Base-by-base conservation (phyloP, 1,140 invertebrate genomes). In the Trichomalopsis sarcophagae region DNA sequence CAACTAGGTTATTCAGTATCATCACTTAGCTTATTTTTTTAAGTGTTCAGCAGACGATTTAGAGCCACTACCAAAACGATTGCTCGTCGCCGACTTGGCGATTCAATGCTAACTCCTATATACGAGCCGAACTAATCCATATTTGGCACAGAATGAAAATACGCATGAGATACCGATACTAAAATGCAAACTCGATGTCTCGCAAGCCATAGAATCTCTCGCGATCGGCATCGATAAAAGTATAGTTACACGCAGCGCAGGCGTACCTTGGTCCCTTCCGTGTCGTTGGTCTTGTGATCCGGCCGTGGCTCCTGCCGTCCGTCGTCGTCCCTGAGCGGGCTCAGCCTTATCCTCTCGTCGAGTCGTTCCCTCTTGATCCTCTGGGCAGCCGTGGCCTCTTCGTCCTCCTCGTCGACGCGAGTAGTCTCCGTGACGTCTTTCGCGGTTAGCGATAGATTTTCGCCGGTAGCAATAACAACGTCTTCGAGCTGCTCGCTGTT, bases 211-310 rank as follows among this genome's bases (percentile, higher is more conserved):
- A 36, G 33, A 36, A 36, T 36, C 33, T 36, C 33, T 36, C 33
- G 33, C 33, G 33, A 36, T 36, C 33, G 33, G 33, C 33, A 36
- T 6, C 33, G 5, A 36, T 36, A 36, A 36, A 36, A 36, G 33
- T 36, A 36, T 36, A 36, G 33, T 4, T 36, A 36, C 27, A 27
- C 27, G 27, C 27, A 36, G 0, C 44, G 17, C 50, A 5, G 13
- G 27, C 10, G 7, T 66, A 92, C 92, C 91, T 93, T 93, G 90
- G 89, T 92, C 86, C 88, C 91, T 88, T 91, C 90, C 86, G 90
- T 62, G 79, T 86, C 84, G 84, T 87, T 88, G 86, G 86, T 68
- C 55, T 88, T 87, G 79, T 44, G 40, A 44, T 88, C 85, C 82
- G 69, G 50, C 10, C 44, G 50, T 10, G 30, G 62, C 17, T 78